Evolutionary conservation across 2,113 vertebrate species (phyloP).

Genomic region (Daphoenositta chrysoptera): DNA sequence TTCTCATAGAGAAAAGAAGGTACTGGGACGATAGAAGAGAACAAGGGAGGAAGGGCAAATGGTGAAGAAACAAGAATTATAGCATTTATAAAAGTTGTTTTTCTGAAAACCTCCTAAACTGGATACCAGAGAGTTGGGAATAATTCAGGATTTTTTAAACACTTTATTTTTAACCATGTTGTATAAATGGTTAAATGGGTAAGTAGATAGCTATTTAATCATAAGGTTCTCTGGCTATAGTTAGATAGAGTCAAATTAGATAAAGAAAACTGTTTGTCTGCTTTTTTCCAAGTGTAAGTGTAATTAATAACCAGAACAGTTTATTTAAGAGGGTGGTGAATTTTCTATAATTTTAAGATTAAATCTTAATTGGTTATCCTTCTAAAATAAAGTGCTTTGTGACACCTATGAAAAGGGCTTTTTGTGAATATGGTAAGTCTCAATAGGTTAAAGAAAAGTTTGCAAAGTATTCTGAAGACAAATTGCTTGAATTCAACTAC

Average conservation of each 20-base stretch:
- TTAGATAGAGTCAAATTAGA: neutral
- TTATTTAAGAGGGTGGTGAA: slow-evolving; percentile 17
- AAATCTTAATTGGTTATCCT: slow-evolving; percentile 51
- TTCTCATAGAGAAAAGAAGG: neutral
- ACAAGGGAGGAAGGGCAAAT: neutral
- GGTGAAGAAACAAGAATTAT: neutral
- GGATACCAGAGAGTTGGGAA: neutral
- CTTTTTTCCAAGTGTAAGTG: neutral
- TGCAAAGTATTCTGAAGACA: slow-evolving; percentile 31
- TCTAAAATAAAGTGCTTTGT: slow-evolving; percentile 5
- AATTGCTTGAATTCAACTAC: slow-evolving; percentile 34
- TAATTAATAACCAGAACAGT: slow-evolving; percentile 34
- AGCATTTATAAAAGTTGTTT: neutral
- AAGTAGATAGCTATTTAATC: neutral
- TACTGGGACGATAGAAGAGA: neutral
- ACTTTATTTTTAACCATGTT: neutral
- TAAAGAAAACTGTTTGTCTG: slow-evolving; percentile 18
- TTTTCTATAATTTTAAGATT: slow-evolving; percentile 35
- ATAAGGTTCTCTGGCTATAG: neutral
- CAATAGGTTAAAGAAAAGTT: slow-evolving; percentile 18
- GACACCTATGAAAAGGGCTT: neutral
- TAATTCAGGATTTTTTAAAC: neutral
- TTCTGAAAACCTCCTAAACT: neutral
- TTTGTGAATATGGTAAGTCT: neutral
- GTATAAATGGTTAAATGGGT: neutral